phyloP scores from a whole-genome alignment of 1,140 invertebrate genomes.

The Drosophila obscura region DNA sequence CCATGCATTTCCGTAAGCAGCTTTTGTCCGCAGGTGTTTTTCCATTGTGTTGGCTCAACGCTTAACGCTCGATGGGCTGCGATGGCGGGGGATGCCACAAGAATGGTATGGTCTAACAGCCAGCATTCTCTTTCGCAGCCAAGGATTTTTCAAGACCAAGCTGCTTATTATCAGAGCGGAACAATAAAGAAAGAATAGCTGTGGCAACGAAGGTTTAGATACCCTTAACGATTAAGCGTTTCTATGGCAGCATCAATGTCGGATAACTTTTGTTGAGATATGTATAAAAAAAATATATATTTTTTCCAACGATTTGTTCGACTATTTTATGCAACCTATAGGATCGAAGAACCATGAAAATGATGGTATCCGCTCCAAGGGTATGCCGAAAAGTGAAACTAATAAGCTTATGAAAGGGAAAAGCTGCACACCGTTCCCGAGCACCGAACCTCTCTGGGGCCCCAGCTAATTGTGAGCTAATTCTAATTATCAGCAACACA shows the following conservation, averaged over 20 bases:
- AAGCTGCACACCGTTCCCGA: too few species aligned
- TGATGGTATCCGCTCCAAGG: too few species aligned
- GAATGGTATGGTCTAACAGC: background rate
- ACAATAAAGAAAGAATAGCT: constrained; percentile 22
- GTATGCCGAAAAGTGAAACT: constrained; percentile 48
- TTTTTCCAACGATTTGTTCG: too few species aligned
- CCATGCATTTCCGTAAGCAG: constrained; percentile 71
- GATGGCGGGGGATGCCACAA: background rate
- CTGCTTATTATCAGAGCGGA: constrained; percentile 69
- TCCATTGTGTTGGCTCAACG: constrained; percentile 76
- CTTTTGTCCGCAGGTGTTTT: constrained; percentile 79
- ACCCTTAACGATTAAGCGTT: too few species aligned
- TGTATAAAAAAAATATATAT: too few species aligned
- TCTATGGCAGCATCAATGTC: too few species aligned
- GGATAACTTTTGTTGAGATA: too few species aligned
- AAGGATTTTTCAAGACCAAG: constrained; percentile 71
- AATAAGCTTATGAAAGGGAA: constrained; percentile 64
- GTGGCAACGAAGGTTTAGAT: too few species aligned
- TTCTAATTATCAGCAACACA: constrained; percentile 80
- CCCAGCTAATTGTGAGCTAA: constrained; percentile 72
- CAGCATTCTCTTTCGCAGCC: constrained; percentile 31
- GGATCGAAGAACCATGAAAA: too few species aligned
- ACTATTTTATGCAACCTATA: too few species aligned
- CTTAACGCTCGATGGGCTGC: constrained; percentile 43
- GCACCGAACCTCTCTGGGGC: too few species aligned